phyloP scores from a whole-genome alignment of 2,113 vertebrate genomes.

The Garra rufa region DNA sequence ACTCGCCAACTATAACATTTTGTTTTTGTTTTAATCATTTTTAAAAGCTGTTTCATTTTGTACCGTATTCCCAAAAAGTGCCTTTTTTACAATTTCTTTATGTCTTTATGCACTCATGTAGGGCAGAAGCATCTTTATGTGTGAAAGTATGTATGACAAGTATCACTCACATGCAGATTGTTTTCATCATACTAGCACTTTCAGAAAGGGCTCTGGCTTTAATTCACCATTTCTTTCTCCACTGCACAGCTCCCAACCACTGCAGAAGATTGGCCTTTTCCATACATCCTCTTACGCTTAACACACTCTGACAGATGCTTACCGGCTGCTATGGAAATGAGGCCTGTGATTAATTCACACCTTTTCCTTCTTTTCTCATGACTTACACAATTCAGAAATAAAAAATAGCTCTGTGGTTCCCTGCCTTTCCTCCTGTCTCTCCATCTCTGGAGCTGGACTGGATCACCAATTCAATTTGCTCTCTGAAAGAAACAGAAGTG shows the following conservation, averaged over 20 bases:
- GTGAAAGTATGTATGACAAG: not conserved
- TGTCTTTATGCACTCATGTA: not conserved
- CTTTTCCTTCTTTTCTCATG: conserved; percentile 45
- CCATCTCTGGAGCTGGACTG: conserved; percentile 22
- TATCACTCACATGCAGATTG: conserved; percentile 2
- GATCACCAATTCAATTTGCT: conserved; percentile 22
- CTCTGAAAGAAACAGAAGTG: conserved; percentile 11
- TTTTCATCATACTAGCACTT: not conserved
- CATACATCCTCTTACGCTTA: conserved; percentile 32
- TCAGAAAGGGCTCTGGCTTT: not conserved
- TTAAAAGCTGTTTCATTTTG: not conserved
- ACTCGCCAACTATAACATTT: not conserved
- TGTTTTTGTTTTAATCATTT: not conserved
- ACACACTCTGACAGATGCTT: conserved; percentile 54
- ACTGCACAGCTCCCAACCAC: not conserved
- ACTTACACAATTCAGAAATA: conserved; percentile 30
- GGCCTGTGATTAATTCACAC: conserved; percentile 57
- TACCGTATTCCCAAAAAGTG: not conserved
- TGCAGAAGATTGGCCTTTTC: conserved; percentile 32
- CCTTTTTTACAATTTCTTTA: not conserved
- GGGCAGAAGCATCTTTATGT: not conserved
- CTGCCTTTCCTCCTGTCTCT: conserved; percentile 36
- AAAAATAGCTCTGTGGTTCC: conserved; percentile 37
- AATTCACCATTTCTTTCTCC: not conserved
- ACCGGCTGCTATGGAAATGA: conserved; percentile 59